Conservation (phyloP, 2,888 invertebrate species). For the Drosophila merina region DNA sequence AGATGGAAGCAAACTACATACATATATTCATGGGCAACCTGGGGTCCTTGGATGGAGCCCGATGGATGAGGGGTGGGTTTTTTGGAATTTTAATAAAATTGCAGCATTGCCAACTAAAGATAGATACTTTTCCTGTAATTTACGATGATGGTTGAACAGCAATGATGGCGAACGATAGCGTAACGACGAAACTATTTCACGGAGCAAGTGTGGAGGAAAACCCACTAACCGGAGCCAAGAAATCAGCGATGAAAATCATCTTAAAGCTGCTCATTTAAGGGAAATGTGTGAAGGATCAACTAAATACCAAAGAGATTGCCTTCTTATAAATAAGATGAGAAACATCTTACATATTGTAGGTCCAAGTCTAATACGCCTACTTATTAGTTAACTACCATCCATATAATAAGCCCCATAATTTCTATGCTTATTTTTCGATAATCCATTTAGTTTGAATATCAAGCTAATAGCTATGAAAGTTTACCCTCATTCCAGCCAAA, state of each 20-base stretch:
- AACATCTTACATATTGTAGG: not conserved
- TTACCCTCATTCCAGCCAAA: conserved; percentile 21
- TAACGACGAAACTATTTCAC: conserved; percentile 34
- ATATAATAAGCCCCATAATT: not conserved
- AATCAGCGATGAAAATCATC: conserved; percentile 20
- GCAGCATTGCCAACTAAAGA: conserved; percentile 78
- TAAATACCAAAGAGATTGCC: not conserved
- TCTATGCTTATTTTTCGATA: not conserved
- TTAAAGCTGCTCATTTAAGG: conserved; percentile 13
- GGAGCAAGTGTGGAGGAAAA: conserved; percentile 1
- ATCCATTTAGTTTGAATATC: conserved; percentile 7
- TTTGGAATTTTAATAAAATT: conserved; percentile 80
- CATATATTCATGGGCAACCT: conserved; percentile 52
- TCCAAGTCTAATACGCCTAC: not conserved
- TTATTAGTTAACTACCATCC: not conserved
- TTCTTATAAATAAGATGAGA: not conserved
- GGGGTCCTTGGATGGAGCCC: conserved; percentile 3
- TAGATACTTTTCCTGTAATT: conserved; percentile 78
- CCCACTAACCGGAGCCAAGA: conserved; percentile 3
- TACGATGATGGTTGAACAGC: conserved; percentile 73
- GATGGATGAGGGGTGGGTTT: conserved; percentile 38
- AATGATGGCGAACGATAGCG: conserved; percentile 60
- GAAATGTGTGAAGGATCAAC: not conserved
- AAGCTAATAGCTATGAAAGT: conserved; percentile 22
- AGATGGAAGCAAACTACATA: conserved; percentile 38